A percentile compares a stretch with the other conserved stretches of the same genome.
These are phyloP conservation scores for Orbicella faveolata DNA, from an alignment of 64 coral and sea anemone species.

Conservation along the genomic window DNA sequence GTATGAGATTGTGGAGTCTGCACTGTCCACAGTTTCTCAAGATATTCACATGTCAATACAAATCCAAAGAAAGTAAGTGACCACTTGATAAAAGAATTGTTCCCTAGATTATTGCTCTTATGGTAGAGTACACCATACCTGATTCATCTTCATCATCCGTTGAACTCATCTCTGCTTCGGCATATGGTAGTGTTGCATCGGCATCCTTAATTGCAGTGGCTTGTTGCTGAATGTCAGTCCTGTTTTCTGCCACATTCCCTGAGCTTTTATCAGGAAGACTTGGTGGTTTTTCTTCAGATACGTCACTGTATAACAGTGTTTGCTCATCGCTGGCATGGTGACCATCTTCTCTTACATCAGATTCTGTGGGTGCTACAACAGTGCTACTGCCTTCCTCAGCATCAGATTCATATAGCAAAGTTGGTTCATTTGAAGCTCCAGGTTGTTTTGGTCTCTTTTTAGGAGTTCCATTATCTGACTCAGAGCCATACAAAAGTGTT, in stretches of 20 bases:
- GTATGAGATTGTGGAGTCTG: too few species aligned
- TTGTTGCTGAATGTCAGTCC: neutral
- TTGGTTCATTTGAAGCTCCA: neutral
- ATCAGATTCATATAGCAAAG: slow-evolving; percentile 24
- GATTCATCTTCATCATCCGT: slow-evolving; percentile 28
- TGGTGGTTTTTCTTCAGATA: neutral
- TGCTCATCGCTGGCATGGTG: neutral
- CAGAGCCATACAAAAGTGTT: slow-evolving; percentile 41
- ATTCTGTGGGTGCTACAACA: neutral
- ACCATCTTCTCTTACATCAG: neutral
- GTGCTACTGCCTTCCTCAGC: neutral
- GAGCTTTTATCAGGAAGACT: neutral
- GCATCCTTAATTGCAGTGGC: neutral
- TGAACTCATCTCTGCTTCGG: slow-evolving; percentile 17
- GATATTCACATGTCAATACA: too few species aligned
- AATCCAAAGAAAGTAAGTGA: too few species aligned
- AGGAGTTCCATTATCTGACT: slow-evolving; percentile 28
- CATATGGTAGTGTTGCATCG: neutral
- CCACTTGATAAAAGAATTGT: neutral
- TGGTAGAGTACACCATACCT: neutral
- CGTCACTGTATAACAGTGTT: neutral
- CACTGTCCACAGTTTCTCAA: too few species aligned
- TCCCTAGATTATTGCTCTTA: neutral
- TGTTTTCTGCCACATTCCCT: neutral
- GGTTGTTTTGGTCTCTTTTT: neutral